A percentile compares a stretch with the other conserved stretches of the same genome.
phyloP scores from a whole-genome alignment of 2,113 vertebrate genomes.

The Eulemur rufifrons region DNA sequence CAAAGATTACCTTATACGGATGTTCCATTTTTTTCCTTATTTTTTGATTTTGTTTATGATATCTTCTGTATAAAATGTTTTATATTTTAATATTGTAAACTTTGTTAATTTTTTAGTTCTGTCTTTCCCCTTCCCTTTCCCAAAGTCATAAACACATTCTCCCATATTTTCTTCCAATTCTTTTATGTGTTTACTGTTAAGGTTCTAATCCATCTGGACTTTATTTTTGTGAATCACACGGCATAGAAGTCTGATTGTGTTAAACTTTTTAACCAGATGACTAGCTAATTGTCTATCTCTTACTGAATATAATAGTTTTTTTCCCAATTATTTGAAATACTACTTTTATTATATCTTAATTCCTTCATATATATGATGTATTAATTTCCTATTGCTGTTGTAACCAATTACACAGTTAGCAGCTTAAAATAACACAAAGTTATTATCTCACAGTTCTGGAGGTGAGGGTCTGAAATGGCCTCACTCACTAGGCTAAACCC shows the following conservation, averaged over 20 bases:
- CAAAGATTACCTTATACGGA: not conserved
- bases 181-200: not conserved
- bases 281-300: not conserved
- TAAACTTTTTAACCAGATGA: constrained; percentile 20
- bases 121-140: not conserved
- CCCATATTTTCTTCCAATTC: not conserved
- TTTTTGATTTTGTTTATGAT: constrained; percentile 35
- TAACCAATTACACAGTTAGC: not conserved
- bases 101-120: constrained; percentile 31
- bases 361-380: not conserved
- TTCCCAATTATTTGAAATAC: constrained; percentile 38
- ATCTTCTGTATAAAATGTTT: constrained; percentile 48
- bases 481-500: not conserved
- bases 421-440: not conserved
- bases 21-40: not conserved
- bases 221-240: constrained; percentile 49
- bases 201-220: constrained; percentile 36
- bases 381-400: not conserved
- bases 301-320: not conserved
- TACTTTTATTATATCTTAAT: constrained; percentile 20
- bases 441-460: not conserved
- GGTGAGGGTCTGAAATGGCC: not conserved
- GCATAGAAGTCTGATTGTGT: constrained; percentile 35
- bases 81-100: constrained; percentile 53
- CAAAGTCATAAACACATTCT: constrained; percentile 45